A percentile compares a stretch with the other conserved stretches of the same genome.
phyloP scores from a whole-genome alignment of 2,113 vertebrate species.

The Scalopus aquaticus region DNA sequence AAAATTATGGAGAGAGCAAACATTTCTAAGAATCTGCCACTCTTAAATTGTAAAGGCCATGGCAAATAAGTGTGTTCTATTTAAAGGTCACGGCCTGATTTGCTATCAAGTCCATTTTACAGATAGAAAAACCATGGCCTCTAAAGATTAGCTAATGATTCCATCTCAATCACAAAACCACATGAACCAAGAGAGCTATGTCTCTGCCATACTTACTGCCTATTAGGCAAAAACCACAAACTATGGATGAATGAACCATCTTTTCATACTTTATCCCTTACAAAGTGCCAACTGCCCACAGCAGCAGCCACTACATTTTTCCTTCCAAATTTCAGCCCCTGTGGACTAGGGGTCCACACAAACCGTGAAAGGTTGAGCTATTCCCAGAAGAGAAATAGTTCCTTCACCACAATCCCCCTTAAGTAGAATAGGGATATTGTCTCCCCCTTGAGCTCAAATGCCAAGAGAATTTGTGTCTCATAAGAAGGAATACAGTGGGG shows the following conservation, averaged over 20 bases:
- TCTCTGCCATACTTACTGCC: neutral
- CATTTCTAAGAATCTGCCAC: neutral
- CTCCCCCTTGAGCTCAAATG: neutral
- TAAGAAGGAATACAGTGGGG: neutral
- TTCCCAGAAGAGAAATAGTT: neutral
- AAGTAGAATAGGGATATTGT: neutral
- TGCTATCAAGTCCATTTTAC: constrained; percentile 23
- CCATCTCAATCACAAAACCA: neutral
- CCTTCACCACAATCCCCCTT: neutral
- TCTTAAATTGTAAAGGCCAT: neutral
- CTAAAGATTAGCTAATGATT: neutral
- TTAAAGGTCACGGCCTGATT: neutral
- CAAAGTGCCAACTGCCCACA: neutral
- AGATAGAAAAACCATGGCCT: neutral
- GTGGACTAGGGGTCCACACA: neutral
- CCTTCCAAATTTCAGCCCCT: neutral
- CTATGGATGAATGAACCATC: neutral
- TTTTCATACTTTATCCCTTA: neutral
- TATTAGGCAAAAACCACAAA: neutral
- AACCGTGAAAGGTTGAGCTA: neutral
- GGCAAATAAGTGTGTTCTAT: neutral
- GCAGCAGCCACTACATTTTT: neutral
- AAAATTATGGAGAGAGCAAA: neutral
- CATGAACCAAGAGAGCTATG: neutral
- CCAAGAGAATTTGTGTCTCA: neutral